phyloP scores from a whole-genome alignment of 2,113 vertebrate genomes.

The Macrotus californicus region DNA sequence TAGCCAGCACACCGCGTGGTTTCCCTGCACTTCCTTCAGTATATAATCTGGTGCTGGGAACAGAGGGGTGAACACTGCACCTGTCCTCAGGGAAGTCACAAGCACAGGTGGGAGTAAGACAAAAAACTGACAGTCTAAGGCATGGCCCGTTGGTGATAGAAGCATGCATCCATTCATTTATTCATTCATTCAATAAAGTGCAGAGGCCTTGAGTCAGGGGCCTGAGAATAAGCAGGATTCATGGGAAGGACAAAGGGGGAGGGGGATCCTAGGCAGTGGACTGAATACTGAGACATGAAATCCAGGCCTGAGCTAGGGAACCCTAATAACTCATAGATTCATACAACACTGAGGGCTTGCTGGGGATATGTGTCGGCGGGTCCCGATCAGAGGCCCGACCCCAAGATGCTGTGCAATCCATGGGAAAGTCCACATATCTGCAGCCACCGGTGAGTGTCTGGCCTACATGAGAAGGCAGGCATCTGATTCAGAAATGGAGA shows the following conservation, averaged over 20 bases:
- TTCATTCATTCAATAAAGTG: not conserved
- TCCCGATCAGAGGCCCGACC: too few species aligned
- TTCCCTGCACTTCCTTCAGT: fast-evolving
- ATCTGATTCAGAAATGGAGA: not conserved
- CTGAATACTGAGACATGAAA: not conserved
- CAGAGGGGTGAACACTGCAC: too few species aligned
- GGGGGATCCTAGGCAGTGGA: not conserved
- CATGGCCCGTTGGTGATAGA: fast-evolving
- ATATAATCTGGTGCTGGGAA: fast-evolving
- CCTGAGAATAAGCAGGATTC: not conserved
- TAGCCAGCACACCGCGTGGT: fast-evolving
- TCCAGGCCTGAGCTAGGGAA: not conserved
- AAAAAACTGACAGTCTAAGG: not conserved
- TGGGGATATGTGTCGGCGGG: not conserved
- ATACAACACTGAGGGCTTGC: not conserved
- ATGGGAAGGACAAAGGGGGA: not conserved
- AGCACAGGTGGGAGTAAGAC: not conserved
- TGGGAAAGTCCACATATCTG: fast-evolving
- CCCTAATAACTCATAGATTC: too few species aligned
- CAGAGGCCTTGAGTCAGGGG: not conserved
- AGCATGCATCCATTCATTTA: not conserved
- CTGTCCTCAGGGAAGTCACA: not conserved
- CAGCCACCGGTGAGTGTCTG: not conserved
- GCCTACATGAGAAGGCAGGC: too few species aligned
- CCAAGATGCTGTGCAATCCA: not conserved